Evolutionary conservation across 2,888 invertebrate genomes (phyloP).

Genomic region (Dicyrtomina minuta): DNA sequence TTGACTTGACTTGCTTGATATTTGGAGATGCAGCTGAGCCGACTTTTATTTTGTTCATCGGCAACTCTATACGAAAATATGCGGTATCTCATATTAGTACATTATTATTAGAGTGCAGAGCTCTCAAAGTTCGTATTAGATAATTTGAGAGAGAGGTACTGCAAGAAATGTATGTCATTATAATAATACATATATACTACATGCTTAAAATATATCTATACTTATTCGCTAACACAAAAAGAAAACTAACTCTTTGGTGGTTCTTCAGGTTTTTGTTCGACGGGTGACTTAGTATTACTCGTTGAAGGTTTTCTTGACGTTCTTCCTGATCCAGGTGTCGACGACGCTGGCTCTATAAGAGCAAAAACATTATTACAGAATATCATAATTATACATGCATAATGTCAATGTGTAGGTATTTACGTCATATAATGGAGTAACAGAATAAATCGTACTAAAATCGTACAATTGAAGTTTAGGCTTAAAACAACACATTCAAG

Average conservation of each 20-base stretch:
- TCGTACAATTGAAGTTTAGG: no score
- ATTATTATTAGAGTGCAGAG: no score
- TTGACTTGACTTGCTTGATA: constrained; percentile 85
- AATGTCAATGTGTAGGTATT: no score
- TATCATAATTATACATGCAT: no score
- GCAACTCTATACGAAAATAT: constrained; percentile 66
- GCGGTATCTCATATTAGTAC: no score
- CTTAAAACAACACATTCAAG: no score
- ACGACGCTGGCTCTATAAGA: constrained; percentile 2
- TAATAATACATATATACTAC: background rate
- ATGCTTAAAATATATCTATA: background rate
- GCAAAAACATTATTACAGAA: no score
- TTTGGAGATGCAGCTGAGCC: constrained; percentile 90
- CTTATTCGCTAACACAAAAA: background rate
- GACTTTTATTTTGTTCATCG: constrained; percentile 91
- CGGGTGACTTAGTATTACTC: constrained; percentile 13
- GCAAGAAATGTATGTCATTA: no score
- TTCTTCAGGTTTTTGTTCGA: constrained; percentile 22
- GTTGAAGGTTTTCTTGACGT: constrained; percentile 30
- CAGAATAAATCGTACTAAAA: no score
- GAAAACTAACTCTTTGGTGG: constrained; percentile 19
- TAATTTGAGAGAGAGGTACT: no score
- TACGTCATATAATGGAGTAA: background rate
- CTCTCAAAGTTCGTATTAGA: no score
- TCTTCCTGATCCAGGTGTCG: constrained; percentile 26